Conservation (phyloP, 2,797 vertebrate genomes). For the Naso thynnoides region DNA sequence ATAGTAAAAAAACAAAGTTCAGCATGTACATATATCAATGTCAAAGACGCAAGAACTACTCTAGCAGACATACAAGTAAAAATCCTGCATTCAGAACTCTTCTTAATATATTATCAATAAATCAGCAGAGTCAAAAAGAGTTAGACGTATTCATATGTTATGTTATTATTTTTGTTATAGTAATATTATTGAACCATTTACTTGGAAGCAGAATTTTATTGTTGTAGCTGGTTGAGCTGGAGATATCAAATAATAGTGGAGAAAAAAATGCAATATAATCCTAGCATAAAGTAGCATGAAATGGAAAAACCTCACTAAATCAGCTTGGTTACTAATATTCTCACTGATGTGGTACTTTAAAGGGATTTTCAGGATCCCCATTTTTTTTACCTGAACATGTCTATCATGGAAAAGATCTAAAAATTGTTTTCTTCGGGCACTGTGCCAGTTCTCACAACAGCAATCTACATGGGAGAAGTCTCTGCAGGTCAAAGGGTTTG, state of each 20-base stretch:
- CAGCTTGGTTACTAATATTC: neutral
- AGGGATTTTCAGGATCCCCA: conserved; percentile 15
- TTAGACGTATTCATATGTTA: neutral
- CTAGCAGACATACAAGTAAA: neutral
- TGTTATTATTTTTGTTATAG: too few species aligned
- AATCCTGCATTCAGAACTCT: neutral
- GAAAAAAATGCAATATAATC: neutral
- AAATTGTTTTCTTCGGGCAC: conserved; percentile 51
- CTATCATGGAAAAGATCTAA: conserved; percentile 38
- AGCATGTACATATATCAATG: neutral
- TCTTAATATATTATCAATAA: neutral
- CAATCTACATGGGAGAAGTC: conserved; percentile 53
- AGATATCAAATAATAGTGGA: neutral
- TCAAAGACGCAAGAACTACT: too few species aligned
- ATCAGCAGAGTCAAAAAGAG: neutral
- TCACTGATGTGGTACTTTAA: conserved; percentile 3
- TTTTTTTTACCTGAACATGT: conserved; percentile 20
- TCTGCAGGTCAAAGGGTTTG: conserved; percentile 39
- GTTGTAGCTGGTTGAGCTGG: neutral
- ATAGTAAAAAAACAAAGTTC: neutral
- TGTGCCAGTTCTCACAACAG: conserved; percentile 63
- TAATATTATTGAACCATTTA: neutral
- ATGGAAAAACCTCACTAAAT: neutral
- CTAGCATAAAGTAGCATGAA: neutral
- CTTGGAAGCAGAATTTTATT: neutral